These are phyloP conservation scores for Cinclus cinclus DNA, from an alignment of 2,113 vertebrate species.

Conservation along the genomic window DNA sequence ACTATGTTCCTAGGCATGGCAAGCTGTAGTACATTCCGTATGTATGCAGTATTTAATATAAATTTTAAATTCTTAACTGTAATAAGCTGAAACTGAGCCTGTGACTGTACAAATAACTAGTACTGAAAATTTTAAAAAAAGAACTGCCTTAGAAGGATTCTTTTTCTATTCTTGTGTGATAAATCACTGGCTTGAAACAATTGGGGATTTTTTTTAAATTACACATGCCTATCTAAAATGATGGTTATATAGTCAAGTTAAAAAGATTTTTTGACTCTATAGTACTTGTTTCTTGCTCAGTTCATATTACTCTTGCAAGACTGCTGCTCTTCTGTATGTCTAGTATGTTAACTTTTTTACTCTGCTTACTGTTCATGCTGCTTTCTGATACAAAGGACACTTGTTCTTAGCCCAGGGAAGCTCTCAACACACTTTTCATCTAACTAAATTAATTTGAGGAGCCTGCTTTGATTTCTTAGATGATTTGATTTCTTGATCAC, in stretches of 20 bases:
- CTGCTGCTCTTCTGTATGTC: not conserved
- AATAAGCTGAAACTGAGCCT: slow-evolving; percentile 51
- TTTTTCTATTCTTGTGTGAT: slow-evolving; percentile 15
- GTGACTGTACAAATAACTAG: slow-evolving; percentile 33
- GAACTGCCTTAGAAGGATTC: slow-evolving; percentile 17
- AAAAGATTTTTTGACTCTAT: not conserved
- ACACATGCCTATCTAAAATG: not conserved
- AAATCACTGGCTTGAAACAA: slow-evolving; percentile 12
- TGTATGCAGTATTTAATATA: slow-evolving; percentile 44
- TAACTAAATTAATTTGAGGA: not conserved
- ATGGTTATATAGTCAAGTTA: not conserved
- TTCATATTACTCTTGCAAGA: not conserved
- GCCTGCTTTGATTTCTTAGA: not conserved
- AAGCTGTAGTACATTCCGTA: slow-evolving; percentile 5
- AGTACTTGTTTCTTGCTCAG: not conserved
- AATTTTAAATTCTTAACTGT: slow-evolving; percentile 59
- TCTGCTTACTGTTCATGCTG: not conserved
- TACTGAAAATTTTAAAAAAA: slow-evolving; percentile 29
- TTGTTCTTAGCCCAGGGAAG: not conserved
- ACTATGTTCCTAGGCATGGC: slow-evolving; percentile 57
- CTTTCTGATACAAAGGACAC: not conserved
- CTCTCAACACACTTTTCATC: not conserved
- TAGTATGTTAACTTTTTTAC: not conserved
- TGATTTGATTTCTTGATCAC: too few species aligned
- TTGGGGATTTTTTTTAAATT: slow-evolving; percentile 45